These are phyloP conservation scores for Penelope pileata DNA, from an alignment of 2,113 vertebrate species.

Conservation along the genomic window DNA sequence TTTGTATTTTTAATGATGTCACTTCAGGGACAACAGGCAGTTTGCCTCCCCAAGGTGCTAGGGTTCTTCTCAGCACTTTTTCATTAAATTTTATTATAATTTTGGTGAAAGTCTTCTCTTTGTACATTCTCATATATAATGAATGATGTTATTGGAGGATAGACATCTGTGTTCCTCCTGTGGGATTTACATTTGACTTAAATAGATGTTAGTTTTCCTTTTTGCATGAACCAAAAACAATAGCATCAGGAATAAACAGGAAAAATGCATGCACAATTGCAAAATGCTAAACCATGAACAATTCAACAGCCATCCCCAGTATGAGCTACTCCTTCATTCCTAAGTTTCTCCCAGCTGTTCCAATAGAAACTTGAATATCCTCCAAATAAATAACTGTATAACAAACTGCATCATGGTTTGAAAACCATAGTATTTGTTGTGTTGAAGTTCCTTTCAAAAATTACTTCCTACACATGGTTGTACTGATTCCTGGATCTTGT, in stretches of 20 bases:
- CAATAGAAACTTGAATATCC: neutral
- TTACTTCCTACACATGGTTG: neutral
- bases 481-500: neutral
- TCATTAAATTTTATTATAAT: neutral
- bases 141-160: neutral
- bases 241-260: neutral
- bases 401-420: neutral
- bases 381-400: neutral
- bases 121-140: neutral
- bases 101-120: neutral
- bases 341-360: neutral
- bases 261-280: neutral
- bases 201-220: neutral
- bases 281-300: fast-evolving
- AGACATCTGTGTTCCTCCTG: neutral
- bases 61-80: neutral
- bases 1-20: neutral
- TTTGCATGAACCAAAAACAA: neutral
- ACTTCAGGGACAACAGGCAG: neutral
- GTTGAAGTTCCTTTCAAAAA: neutral
- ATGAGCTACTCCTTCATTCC: neutral
- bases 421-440: neutral
- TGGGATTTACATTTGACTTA: neutral
- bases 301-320: neutral
- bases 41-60: neutral